phyloP scores from a whole-genome alignment of 2,888 invertebrate species.

The Athripsodes cinereus region DNA sequence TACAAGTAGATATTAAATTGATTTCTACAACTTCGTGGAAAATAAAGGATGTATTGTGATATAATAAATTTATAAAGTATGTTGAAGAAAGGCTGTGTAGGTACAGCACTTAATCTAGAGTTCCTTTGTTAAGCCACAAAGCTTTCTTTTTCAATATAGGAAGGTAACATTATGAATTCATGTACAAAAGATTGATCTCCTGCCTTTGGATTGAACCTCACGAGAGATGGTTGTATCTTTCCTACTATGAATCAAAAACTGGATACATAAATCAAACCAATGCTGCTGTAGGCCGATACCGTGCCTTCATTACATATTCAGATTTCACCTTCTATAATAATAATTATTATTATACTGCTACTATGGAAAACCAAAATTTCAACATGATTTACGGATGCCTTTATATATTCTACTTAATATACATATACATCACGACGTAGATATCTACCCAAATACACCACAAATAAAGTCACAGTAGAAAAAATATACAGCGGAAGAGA shows the following conservation, averaged over 20 bases:
- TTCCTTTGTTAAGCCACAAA: constrained; percentile 1
- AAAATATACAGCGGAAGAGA: too few species aligned
- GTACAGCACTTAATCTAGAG: background rate
- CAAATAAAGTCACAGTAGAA: too few species aligned
- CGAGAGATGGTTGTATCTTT: background rate
- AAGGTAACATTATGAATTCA: background rate
- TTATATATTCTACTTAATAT: too few species aligned
- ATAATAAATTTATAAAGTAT: background rate
- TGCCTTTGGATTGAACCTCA: background rate
- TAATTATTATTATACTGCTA: too few species aligned
- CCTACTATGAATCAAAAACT: background rate
- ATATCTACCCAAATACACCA: too few species aligned
- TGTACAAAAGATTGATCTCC: constrained; percentile 1
- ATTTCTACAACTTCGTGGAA: too few species aligned
- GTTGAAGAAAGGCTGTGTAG: background rate
- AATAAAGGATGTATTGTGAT: too few species aligned
- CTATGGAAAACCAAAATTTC: too few species aligned
- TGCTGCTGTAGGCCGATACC: background rate
- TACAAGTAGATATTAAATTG: background rate
- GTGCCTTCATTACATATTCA: background rate
- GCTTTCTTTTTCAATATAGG: background rate
- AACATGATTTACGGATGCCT: too few species aligned
- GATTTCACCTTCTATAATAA: background rate
- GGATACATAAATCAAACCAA: background rate
- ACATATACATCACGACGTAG: too few species aligned